Evolutionary conservation across 2,888 invertebrate species (phyloP), one percentile per base, ranked within the genome.

Genomic region (Drosophila imparisetae): DNA sequence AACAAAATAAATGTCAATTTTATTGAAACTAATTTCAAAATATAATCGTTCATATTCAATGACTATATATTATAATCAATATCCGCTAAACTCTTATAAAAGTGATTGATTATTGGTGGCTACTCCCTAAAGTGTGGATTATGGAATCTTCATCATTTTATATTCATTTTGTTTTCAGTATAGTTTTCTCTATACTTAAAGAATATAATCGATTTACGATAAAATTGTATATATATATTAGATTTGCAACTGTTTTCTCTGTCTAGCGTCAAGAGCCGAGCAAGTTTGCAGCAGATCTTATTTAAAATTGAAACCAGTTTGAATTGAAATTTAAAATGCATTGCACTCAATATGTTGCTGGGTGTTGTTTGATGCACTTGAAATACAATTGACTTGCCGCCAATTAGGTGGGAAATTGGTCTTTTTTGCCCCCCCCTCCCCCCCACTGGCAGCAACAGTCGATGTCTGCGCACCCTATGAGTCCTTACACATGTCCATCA

Each of bases 371-470:
- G 55, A 21, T 57, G 70, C 62, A 55, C 59, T 78, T 67, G 72
- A 72, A 73, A 71, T 65, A 72, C 77, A 84, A 71, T 74, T 72
- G 80, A 70, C 67, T 72, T 70, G 77, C 78, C 59, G 74, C 89
- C 86, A 86, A 90, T 86, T 90, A 90, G 78, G 70, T 74, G 72
- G 66, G 67, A 69, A 68, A 74, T 87, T 80, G 72, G 61, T 77
- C 70, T 72, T 69, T 72, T 72, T 59, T 66, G 62, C 50, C 8
- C 27, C 27, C 24, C 29, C 27, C 50, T 5, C 27, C 27, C 24
- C 29, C 27, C 7, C 13, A 24, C 27, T 57, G 57, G 53, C 58
- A 52, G 57, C 81, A 57, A 76, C 81, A 66, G 66, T 70, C 58
- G 71, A 59, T 63, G 50, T 59, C 61, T 64, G 58, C 27, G 49